Base-by-base conservation (phyloP, 2,113 vertebrate genomes). In the Strix aluco region DNA sequence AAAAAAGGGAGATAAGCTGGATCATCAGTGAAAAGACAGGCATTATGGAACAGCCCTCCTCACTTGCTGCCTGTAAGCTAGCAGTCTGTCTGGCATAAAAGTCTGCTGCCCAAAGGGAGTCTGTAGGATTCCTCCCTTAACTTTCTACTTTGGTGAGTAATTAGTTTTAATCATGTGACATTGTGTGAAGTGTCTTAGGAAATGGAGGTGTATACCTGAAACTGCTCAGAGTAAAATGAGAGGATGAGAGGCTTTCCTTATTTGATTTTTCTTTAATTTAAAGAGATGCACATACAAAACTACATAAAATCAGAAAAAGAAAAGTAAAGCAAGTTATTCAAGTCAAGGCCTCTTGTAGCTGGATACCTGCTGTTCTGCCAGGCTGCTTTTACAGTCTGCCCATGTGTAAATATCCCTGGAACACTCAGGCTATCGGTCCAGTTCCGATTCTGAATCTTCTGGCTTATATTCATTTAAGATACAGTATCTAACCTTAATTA, bases 381-480 rank as follows among this genome's bases (percentile, higher is more conserved):
- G 75, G 59, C 63, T 91, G 34, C 67, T 80, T 80, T 93, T 78
- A 25, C 47, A 73, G 1, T 66, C 82, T 88, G 32, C 32, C 57
- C 7, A 0, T 10, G 16, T 32, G 72, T 30, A 73, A 73, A 38
- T 46, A 72, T 46, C 74, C 67, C 57, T 88, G 0, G 46, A 61
- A 42, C 11, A 15, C 47, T 67, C 49, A 15, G 70, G 81, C 58
- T 46, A 52, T 59, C 8, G 2, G 16, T 67, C 65, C 4, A 23
- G 44, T 40, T 85, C 92, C 65, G 61, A 80, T 91, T 89, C 88
- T 87, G 77, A 92, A 94, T 94, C 92, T 92, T 94, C 83, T 81
- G 88, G 40, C 88, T 94, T 95, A 66, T 95, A 17, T 91, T 92
- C 61, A 75, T 94, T 93, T 93, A 84, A 96, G 88, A 89, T 79